phyloP scores from a whole-genome alignment of 53 echinoderm and acorn worm species.

The Zoroaster sp. region DNA sequence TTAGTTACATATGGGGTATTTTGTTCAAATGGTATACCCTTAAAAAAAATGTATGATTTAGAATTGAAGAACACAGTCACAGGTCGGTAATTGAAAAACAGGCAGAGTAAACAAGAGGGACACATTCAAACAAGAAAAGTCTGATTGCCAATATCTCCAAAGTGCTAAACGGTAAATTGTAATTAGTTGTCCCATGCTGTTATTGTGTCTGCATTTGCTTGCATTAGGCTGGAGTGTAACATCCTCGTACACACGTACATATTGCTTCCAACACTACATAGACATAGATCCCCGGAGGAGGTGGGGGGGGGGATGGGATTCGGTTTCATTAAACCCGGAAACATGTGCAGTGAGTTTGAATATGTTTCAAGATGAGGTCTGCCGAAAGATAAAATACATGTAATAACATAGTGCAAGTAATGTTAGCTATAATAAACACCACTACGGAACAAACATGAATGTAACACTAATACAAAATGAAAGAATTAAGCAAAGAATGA shows the following conservation, averaged over 20 bases:
- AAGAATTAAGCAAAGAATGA: too few species aligned
- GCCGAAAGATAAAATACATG: too few species aligned
- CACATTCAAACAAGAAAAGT: background rate
- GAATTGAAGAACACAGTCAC: background rate
- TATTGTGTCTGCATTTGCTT: too few species aligned
- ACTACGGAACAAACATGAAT: too few species aligned
- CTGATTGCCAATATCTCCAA: background rate
- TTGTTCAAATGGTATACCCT: too few species aligned
- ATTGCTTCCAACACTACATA: background rate
- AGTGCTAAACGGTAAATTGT: background rate
- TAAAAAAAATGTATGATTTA: too few species aligned
- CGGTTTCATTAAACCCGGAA: background rate
- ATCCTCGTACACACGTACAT: background rate
- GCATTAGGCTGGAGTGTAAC: background rate
- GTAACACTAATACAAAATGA: too few species aligned
- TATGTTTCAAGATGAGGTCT: background rate
- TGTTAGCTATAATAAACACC: too few species aligned
- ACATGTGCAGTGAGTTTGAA: background rate
- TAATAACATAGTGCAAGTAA: too few species aligned
- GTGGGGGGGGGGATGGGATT: too few species aligned
- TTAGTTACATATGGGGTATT: too few species aligned
- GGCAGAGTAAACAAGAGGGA: background rate
- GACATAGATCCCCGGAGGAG: background rate
- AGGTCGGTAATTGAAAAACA: background rate
- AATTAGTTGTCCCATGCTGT: background rate